A percentile compares a stretch with the other conserved stretches of the same genome.
Conservation (phyloP, 2,113 vertebrate genomes). For the Clarias magur region DNA sequence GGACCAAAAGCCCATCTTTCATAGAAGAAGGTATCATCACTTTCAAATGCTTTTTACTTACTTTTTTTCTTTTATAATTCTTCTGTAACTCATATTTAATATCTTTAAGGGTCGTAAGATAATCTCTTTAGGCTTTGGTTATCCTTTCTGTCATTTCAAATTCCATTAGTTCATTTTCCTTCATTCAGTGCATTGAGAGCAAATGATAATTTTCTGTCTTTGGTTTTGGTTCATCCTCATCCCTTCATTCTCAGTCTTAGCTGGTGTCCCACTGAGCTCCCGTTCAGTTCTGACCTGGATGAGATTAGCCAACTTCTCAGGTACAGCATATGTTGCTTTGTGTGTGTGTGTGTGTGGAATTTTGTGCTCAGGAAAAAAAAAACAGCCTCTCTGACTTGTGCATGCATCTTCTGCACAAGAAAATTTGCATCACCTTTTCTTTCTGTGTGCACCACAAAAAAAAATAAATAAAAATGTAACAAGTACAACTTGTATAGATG, state of each 20-base stretch:
- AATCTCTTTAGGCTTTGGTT: slow-evolving; percentile 13
- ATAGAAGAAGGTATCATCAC: slow-evolving; percentile 90
- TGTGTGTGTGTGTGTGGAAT: slow-evolving; percentile 26
- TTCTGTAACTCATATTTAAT: slow-evolving; percentile 1
- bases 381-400: slow-evolving; percentile 52
- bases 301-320: slow-evolving; percentile 82
- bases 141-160: background rate
- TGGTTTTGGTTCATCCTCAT: slow-evolving; percentile 64
- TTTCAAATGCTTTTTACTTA: background rate
- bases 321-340: slow-evolving; percentile 67
- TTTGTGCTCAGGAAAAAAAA: background rate
- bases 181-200: slow-evolving; percentile 14
- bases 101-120: background rate
- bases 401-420: slow-evolving; percentile 53
- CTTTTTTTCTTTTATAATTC: background rate
- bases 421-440: slow-evolving; percentile 62
- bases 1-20: slow-evolving; percentile 86
- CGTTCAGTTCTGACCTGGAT: slow-evolving; percentile 73
- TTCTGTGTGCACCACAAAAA: background rate
- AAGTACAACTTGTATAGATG: too few species aligned
- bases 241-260: slow-evolving; percentile 78
- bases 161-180: slow-evolving; percentile 32
- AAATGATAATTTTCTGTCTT: slow-evolving; percentile 15
- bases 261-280: slow-evolving; percentile 83
- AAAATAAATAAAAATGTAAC: too few species aligned